Evolutionary conservation across 2,888 invertebrate species (phyloP), one percentile per base, ranked within the genome.

Genomic region (Cantharis flavilabris): DNA sequence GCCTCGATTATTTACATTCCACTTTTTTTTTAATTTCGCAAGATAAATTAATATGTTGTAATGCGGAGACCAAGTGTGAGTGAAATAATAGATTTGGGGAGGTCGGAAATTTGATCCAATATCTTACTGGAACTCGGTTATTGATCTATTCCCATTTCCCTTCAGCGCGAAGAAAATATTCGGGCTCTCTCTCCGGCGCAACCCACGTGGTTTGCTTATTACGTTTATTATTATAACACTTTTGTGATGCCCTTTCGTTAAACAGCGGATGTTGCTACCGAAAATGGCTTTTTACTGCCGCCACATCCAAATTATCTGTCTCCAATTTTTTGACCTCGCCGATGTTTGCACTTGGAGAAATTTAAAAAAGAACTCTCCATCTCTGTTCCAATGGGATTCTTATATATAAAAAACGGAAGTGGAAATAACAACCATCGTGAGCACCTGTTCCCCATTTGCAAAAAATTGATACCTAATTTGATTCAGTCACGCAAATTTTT

Each of bases 91-190:
- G 74, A 79, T 79, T 74, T 76, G 70, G 76, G 76, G 75, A 76
- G 76, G 76, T 79, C 79, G 75, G 75, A 65, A 70, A 78, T 76
- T 79, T 79, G 74, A 75, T 79, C 79, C 72, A 70, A 70, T 79
- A 71, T 63, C 71, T 79, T 70, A 70, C 74, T 69, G 74, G 72
- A 64, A 73, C 79, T 79, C 80, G 83, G 84, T 83, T 85, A 85
- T 85, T 85, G 85, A 85, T 85, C 84, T 84, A 80, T 77, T 65
- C 78, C 78, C 76, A 71, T 85, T 84, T 80, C 81, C 80, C 70
- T 85, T 78, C 70, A 70, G 9, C 49, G n/a, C 62, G 62, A 10
- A 3, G n/a, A 23, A 3, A 20, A 18, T 20, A 13, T 28, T 20
- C 11, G 11, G 30, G 20, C 9, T 77, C 71, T 70, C 67, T 23